Evolutionary conservation across 2,888 invertebrate species (phyloP).

Genomic region (Imbricaverruca yamaguchii): DNA sequence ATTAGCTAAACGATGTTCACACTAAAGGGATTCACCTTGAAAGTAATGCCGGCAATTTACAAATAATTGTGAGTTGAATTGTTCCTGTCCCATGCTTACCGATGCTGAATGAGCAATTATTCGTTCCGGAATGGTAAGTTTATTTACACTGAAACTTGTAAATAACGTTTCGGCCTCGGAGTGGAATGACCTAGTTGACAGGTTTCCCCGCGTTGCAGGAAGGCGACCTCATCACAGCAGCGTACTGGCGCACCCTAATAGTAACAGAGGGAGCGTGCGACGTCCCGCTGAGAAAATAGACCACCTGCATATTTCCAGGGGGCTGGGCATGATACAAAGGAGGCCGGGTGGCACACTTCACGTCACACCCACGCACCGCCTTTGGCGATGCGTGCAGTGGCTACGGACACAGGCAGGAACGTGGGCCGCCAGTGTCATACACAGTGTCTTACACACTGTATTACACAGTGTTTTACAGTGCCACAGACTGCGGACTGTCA

Average conservation of each 20-base stretch:
- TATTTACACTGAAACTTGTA: neutral
- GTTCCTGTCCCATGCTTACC: neutral
- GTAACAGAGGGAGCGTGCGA: neutral
- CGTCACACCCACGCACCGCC: too few relatives aligned
- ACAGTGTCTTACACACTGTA: too few relatives aligned
- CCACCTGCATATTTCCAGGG: neutral
- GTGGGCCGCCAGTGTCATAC: too few relatives aligned
- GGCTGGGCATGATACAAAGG: neutral
- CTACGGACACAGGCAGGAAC: too few relatives aligned
- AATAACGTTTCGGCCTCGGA: neutral
- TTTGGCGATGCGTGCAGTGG: too few relatives aligned
- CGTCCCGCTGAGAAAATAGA: neutral
- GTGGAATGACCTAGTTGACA: neutral
- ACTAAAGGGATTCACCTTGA: constrained; percentile 18
- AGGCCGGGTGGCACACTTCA: neutral
- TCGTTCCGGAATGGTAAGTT: neutral
- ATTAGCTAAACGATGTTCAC: constrained; percentile 21
- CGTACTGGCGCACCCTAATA: neutral
- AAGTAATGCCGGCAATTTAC: constrained; percentile 1
- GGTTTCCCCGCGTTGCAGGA: neutral
- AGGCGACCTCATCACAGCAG: neutral
- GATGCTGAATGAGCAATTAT: neutral
- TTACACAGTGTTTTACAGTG: too few relatives aligned
- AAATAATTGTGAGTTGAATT: constrained; percentile 11
- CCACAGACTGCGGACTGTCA: too few relatives aligned